These are phyloP conservation scores for Temnopleurus reevesii DNA, from an alignment of 53 echinoderm and acorn worm species.

Conservation along the genomic window DNA sequence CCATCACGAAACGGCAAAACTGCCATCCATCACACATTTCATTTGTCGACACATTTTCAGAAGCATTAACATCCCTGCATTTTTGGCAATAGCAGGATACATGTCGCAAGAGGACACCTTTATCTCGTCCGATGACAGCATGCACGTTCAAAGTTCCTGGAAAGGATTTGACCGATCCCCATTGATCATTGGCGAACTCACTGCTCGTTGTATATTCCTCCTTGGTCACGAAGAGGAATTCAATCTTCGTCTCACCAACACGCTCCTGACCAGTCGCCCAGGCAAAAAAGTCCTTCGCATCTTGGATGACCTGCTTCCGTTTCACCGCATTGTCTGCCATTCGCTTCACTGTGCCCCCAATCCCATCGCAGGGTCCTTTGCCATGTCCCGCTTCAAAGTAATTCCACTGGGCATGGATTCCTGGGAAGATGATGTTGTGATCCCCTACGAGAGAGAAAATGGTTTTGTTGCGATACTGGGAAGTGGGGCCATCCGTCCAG, in stretches of 20 bases:
- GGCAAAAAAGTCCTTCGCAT: conserved; percentile 67
- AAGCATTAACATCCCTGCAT: conserved; percentile 10
- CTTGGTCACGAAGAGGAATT: conserved; percentile 58
- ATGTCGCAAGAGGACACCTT: conserved; percentile 39
- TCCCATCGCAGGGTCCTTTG: conserved; percentile 69
- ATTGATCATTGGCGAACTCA: conserved; percentile 21
- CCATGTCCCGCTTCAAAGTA: conserved; percentile 68
- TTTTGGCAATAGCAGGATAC: conserved; percentile 59
- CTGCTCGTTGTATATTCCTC: conserved; percentile 54
- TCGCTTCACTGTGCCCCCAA: conserved; percentile 66
- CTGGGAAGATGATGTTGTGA: conserved; percentile 38
- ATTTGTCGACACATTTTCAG: neutral
- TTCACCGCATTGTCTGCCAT: conserved; percentile 68
- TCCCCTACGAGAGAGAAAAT: conserved; percentile 51
- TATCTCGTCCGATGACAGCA: conserved; percentile 45
- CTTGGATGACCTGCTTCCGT: conserved; percentile 61
- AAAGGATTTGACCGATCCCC: conserved; percentile 58
- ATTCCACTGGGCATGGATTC: conserved; percentile 58
- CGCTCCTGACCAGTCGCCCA: conserved; percentile 65
- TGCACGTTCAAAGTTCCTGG: conserved; percentile 54
- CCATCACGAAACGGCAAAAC: neutral
- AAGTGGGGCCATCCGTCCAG: conserved; percentile 68
- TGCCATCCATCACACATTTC: conserved; percentile 56
- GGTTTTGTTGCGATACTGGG: conserved; percentile 67
- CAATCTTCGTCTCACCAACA: conserved; percentile 41